Conservation (phyloP, 1,140 invertebrate species). For the Ips nitidus region DNA sequence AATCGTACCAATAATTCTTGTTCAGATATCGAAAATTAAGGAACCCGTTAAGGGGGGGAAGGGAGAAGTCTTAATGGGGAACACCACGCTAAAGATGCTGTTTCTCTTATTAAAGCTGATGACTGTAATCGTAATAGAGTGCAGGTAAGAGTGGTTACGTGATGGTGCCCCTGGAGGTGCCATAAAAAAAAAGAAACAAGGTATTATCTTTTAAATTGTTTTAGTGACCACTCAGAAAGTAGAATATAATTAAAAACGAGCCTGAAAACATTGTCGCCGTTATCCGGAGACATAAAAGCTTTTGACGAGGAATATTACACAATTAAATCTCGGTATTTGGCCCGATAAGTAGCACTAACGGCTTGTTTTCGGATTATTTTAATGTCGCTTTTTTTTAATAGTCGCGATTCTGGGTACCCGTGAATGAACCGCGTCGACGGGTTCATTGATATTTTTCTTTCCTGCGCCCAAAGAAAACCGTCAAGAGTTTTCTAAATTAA, state of each 20-base stretch:
- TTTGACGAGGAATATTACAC: constrained; percentile 34
- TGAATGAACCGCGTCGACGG: neutral
- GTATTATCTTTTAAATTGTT: constrained; percentile 26
- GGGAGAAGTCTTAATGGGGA: constrained; percentile 5
- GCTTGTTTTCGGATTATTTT: constrained; percentile 29
- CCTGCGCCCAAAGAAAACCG: neutral
- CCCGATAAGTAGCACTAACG: constrained; percentile 32
- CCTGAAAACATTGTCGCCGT: constrained; percentile 25
- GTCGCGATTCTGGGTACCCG: no score
- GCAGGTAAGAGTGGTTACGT: neutral
- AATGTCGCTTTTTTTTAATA: constrained; percentile 8
- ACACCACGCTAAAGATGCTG: constrained; percentile 2
- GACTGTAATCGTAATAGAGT: neutral
- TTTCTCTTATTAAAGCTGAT: no score
- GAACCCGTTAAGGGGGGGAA: constrained; percentile 16
- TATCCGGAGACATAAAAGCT: constrained; percentile 34
- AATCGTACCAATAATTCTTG: constrained; percentile 35
- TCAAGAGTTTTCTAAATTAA: constrained; percentile 12
- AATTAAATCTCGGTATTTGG: constrained; percentile 33
- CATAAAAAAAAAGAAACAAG: neutral
- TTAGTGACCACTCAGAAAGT: constrained; percentile 31
- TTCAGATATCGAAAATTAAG: constrained; percentile 40
- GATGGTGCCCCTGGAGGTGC: neutral
- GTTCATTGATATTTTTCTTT: neutral
- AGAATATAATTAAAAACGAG: constrained; percentile 34